These are phyloP conservation scores for Oenanthe melanoleuca DNA, from an alignment of 2,113 vertebrate species.

Conservation along the genomic window DNA sequence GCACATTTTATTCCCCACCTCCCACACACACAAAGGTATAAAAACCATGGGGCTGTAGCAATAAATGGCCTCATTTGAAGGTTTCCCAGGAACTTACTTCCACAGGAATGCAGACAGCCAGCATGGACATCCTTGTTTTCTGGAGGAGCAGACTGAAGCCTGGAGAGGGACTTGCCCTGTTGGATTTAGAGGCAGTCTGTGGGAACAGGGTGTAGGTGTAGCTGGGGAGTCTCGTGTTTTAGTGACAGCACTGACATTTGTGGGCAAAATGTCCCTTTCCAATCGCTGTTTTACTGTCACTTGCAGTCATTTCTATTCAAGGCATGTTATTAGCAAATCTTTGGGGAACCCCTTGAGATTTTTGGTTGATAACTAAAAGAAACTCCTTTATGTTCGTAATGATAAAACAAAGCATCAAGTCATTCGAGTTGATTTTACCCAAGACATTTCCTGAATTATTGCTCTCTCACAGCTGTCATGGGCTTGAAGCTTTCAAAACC, in stretches of 20 bases:
- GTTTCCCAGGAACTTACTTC: not conserved
- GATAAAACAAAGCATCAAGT: constrained; percentile 72
- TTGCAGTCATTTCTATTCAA: constrained; percentile 62
- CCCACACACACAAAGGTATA: rapidly evolving
- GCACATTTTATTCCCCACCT: not conserved
- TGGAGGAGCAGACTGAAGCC: not conserved
- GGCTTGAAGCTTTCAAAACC: constrained; percentile 70
- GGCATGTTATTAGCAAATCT: constrained; percentile 51
- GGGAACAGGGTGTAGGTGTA: not conserved
- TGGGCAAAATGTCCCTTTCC: not conserved
- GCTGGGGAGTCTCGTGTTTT: not conserved
- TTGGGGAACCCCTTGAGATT: constrained; percentile 59
- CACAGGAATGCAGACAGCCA: not conserved
- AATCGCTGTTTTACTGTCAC: not conserved
- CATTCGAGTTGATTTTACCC: constrained; percentile 67
- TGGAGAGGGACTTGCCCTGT: not conserved
- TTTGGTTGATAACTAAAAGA: constrained; percentile 72
- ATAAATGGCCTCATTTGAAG: not conserved
- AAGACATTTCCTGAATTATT: constrained; percentile 69
- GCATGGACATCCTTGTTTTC: rapidly evolving
- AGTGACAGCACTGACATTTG: not conserved
- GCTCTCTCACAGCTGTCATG: constrained; percentile 67
- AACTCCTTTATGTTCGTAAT: constrained; percentile 74
- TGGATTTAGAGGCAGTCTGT: not conserved
- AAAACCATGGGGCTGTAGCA: rapidly evolving